Evolutionary conservation across 2,888 invertebrate genomes (phyloP), one percentile per base, ranked within the genome.

Genomic region (Fragum fragum): DNA sequence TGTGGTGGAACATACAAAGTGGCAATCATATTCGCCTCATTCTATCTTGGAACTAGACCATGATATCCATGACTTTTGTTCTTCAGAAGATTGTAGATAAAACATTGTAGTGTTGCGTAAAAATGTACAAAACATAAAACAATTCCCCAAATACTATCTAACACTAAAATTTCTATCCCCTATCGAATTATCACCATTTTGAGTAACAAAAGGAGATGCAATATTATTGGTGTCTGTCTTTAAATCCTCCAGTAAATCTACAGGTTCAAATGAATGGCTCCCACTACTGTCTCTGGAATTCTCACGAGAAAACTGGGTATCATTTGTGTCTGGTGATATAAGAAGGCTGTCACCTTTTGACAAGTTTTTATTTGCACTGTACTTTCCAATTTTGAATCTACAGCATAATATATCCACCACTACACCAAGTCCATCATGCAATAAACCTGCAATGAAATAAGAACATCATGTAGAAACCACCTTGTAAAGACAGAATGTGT

Each of bases 371-470:
- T 70, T 70, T 52, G 70, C 57, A 53, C 83, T 78, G 66, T 89
- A 87, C 75, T 88, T 86, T 23, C 91, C 91, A 28, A 88, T 29
- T 76, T 90, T 88, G 42, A 88, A 88, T 71, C 88, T 80, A 63
- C 93, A 93, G 76, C 92, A 93, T 11, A 93, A 32, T 14, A 91
- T 66, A 74, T 93, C 93, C 1, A 90, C 75, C 16, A 93, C n/a
- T 29, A 89, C 84, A 23, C 91, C 92, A 52, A 88, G 79, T 11
- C 92, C 71, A 11, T 89, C 85, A 72, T 93, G 91, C n/a, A 93
- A 70, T 81, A 93, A 89, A 42, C 93, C 93, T 93, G 91, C 66
- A 82, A 74, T 18, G 47, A 47, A n/a, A 47, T 36, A 9, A 6
- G 32, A 36, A 36, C 32, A 36, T 36, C n/a, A n/a, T n/a, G n/a